Base-by-base conservation (phyloP, 2,113 vertebrate genomes). In the Eulacestoma nigropectus region DNA sequence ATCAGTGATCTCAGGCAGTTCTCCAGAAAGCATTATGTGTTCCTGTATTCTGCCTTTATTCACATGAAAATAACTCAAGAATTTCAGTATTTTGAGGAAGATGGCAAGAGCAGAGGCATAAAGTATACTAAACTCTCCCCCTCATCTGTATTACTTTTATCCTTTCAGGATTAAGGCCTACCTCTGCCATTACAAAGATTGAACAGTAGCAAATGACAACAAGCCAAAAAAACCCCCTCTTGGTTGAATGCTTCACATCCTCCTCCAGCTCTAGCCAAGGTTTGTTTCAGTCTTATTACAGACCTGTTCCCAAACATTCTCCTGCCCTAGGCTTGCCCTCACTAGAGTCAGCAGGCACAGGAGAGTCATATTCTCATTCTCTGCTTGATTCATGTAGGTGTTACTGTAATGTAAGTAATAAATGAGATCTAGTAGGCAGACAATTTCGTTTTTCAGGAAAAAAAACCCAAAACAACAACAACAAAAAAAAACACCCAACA, bases 211-310 rank as follows among this genome's bases (percentile, higher is more conserved):
- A 53, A 69, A 92, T 14, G 6, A 69, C 29, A 80, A 35, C 3
- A n/a, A 55, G 22, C 13, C 25, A 46, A 32, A 26, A 6, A 32
- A 26, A 2, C 4, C 0, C 5, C 11, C 15, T 9, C 3, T 53
- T 90, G 30, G 53, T 22, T 67, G 15, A 68, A 32, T 46, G 27
- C 39, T 85, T 77, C 63, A 73, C 21, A 93, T 90, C 26, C 30
- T 88, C 37, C 68, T 74, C 44, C 39, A 77, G 55, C 33, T 80
- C 59, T 37, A 14, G 12, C 15, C 55, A 56, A 64, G 55, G 33
- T 65, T 92, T 87, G 63, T 60, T 85, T 88, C 52, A 25, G 32
- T 67, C 27, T 56, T 53, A 64, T 9, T 53, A 73, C 10, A 76
- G 49, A 73, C 13, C 16, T 49, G 23, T 44, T 82, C 69, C 32